Conservation (phyloP, 2,113 vertebrate species). For the Arvicanthis niloticus region DNA sequence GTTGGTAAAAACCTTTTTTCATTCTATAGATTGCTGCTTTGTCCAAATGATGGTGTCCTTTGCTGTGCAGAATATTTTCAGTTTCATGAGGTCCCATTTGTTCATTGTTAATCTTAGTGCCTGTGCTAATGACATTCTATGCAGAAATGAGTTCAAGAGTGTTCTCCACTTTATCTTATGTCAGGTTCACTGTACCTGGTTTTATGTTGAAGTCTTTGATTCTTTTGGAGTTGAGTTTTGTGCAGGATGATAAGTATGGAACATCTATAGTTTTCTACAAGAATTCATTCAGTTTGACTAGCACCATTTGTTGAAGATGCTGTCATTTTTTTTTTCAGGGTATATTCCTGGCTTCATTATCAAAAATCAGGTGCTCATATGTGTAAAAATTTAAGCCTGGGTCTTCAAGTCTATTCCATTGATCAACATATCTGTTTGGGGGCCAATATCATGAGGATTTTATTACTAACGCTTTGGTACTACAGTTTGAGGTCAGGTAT, state of each 20-base stretch:
- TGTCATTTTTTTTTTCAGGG: not conserved
- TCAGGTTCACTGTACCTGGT: not conserved
- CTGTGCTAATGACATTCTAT: not conserved
- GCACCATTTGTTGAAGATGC: not conserved
- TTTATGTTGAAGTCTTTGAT: not conserved
- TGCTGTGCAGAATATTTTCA: not conserved
- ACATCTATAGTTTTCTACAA: not conserved
- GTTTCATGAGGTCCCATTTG: not conserved
- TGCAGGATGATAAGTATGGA: not conserved
- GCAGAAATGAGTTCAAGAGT: not conserved
- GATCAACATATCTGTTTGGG: not conserved
- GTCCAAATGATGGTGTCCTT: not conserved
- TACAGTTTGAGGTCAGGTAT: not conserved
- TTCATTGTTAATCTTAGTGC: not conserved
- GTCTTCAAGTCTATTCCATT: not conserved
- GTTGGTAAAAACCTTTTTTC: not conserved
- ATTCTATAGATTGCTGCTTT: not conserved
- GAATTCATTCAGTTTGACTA: not conserved
- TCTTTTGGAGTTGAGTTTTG: not conserved
- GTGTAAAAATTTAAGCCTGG: not conserved
- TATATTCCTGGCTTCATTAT: not conserved
- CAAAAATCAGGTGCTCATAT: not conserved
- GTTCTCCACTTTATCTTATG: not conserved
- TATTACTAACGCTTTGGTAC: not conserved
- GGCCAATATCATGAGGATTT: not conserved